Base-by-base conservation (phyloP, 2,888 invertebrate species). In the Volucella bombylans region DNA sequence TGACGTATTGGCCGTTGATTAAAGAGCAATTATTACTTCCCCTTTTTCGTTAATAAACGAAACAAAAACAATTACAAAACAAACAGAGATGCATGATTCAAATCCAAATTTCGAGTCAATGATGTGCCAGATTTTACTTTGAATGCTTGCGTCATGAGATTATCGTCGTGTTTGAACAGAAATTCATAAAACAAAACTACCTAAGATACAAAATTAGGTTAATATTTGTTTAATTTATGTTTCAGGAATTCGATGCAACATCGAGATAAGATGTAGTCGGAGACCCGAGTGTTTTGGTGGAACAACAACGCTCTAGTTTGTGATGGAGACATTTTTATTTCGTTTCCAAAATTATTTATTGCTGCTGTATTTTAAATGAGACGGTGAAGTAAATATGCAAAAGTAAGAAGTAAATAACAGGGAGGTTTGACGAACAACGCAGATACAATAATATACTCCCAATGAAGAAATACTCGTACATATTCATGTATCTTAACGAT, bases 221-320 rank as follows among this genome's bases (percentile, higher is more conserved):
- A 49, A 18, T 49, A 69, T 57, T 55, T 57, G 57, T 15, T 39
- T 47, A 69, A 57, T 47, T 47, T 47, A 64, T 64, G 64, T 49
- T 64, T 39, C 8, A 3, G 38, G 3, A 49, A 14, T 45, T 61
- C 14, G 61, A 39, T 38, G 39, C 10, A 14, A 39, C 41, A 41
- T 45, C 45, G n/a, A 23, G 61, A 61, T 61, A 61, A 61, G 61
- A 2, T 9, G 0, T 9, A 15, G 41, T 49, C 8, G 6, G 2
- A 10, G 38, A 14, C 14, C 31, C 9, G 14, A 8, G 9, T 41
- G 59, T 15, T 9, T 4, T 15, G 14, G 12, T 41, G 57, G 10
- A 9, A 11, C 8, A 41, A 41, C 4, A 57, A 4, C 1, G 11
- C 1, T 10, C 12, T 2, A 14, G 14, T 11, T 59, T 18, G n/a